phyloP scores from a whole-genome alignment of 2,888 invertebrate genomes.

The Brachyptera putata region DNA sequence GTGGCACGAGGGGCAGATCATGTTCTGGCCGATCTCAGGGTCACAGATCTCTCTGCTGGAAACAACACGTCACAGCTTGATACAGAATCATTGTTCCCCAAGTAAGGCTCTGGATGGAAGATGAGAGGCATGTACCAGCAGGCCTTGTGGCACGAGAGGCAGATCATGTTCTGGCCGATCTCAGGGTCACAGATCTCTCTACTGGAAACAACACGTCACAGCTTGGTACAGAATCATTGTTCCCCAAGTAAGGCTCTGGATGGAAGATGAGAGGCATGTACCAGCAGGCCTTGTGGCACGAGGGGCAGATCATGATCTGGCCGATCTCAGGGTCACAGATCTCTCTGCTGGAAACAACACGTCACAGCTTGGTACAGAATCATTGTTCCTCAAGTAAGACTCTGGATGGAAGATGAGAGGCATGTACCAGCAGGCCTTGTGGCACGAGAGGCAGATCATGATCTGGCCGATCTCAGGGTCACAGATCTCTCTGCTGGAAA shows the following conservation, averaged over 20 bases:
- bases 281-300: conserved; percentile 88
- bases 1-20: conserved; percentile 90
- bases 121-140: too few species aligned
- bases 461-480: conserved; percentile 63
- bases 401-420: too few species aligned
- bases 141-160: conserved; percentile 87
- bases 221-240: too few species aligned
- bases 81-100: too few species aligned
- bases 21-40: conserved; percentile 66
- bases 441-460: conserved; percentile 89
- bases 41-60: conserved; percentile 77
- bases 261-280: too few species aligned
- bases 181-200: conserved; percentile 71
- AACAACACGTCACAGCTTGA: too few species aligned
- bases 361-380: too few species aligned
- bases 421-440: too few species aligned
- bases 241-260: too few species aligned
- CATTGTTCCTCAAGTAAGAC: too few species aligned
- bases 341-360: conserved; percentile 65
- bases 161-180: conserved; percentile 78
- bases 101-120: too few species aligned
- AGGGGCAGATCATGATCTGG: conserved; percentile 82
- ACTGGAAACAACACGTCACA: too few species aligned
- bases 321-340: conserved; percentile 67
- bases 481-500: conserved; percentile 73